phyloP scores from a whole-genome alignment of 2,888 invertebrate species.

The Cinara cedri region DNA sequence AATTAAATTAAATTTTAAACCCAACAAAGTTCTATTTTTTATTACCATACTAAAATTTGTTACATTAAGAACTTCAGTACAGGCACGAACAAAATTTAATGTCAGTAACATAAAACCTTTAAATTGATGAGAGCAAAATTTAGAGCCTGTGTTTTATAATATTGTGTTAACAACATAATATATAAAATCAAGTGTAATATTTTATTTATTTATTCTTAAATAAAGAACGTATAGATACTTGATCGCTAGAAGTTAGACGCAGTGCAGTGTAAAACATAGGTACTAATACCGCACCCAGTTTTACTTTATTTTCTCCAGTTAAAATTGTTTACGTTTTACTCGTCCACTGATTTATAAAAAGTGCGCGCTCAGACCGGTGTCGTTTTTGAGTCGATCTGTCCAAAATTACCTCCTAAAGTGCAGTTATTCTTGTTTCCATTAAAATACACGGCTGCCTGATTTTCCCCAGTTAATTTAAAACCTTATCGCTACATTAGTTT shows the following conservation, averaged over 20 bases:
- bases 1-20: background rate
- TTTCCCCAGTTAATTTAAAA: too few species aligned
- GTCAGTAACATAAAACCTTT: conserved; percentile 87
- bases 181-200: conserved; percentile 65
- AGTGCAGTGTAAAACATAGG: too few species aligned
- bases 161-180: conserved; percentile 78
- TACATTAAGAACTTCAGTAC: conserved; percentile 83
- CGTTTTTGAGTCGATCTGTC: too few species aligned
- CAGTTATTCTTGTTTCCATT: too few species aligned
- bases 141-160: conserved; percentile 79
- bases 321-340: too few species aligned
- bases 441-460: too few species aligned
- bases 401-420: too few species aligned
- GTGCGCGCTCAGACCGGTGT: too few species aligned
- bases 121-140: conserved; percentile 83
- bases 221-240: conserved; percentile 64
- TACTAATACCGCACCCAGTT: too few species aligned
- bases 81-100: conserved; percentile 88
- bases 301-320: too few species aligned
- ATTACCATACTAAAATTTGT: conserved; percentile 71
- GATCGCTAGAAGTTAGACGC: conserved; percentile 69
- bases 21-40: background rate
- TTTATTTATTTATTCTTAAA: conserved; percentile 17
- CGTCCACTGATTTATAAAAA: too few species aligned
- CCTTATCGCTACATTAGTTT: too few species aligned